Percentiles rank a stretch among this genome's conserved stretches.
These are phyloP conservation scores for Chaunax sp. DNA, from an alignment of 2,797 vertebrate species.

Conservation along the genomic window DNA sequence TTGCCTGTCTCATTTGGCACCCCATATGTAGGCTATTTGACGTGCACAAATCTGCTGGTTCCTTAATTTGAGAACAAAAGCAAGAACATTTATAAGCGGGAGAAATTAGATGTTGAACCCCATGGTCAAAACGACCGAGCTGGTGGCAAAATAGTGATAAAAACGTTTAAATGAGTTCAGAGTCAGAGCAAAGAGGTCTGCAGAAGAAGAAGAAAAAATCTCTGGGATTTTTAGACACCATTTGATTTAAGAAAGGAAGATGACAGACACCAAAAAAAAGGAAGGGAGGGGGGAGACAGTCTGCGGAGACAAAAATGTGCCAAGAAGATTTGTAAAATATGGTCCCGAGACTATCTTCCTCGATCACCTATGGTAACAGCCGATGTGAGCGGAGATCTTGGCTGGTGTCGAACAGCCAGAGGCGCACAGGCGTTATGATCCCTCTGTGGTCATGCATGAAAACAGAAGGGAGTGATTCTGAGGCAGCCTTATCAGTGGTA, in stretches of 20 bases:
- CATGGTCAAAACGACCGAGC: not conserved
- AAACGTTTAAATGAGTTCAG: not conserved
- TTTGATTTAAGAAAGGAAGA: slow-evolving; percentile 45
- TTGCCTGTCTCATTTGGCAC: too few relatives aligned
- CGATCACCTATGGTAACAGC: slow-evolving; percentile 16
- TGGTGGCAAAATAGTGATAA: not conserved
- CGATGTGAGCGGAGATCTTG: slow-evolving; percentile 20
- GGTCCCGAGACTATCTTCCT: not conserved
- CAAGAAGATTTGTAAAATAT: slow-evolving; percentile 28
- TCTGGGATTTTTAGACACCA: slow-evolving; percentile 2
- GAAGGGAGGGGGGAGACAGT: not conserved
- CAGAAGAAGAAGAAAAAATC: too few relatives aligned
- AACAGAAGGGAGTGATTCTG: slow-evolving; percentile 35
- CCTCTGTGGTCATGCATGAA: slow-evolving; percentile 60
- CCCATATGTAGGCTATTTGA: too few relatives aligned
- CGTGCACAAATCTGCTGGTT: not conserved
- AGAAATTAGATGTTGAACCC: too few relatives aligned
- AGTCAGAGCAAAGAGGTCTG: not conserved
- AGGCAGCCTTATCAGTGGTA: slow-evolving; percentile 52
- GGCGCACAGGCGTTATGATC: slow-evolving; percentile 48
- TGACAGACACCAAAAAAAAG: slow-evolving; percentile 26
- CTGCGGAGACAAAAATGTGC: slow-evolving; percentile 41
- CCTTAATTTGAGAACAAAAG: not conserved
- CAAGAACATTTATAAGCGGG: not conserved
- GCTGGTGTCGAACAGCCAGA: slow-evolving; percentile 54